These are phyloP conservation scores for Gerris buenoi DNA, from an alignment of 1,140 invertebrate genomes.

Conservation along the genomic window DNA sequence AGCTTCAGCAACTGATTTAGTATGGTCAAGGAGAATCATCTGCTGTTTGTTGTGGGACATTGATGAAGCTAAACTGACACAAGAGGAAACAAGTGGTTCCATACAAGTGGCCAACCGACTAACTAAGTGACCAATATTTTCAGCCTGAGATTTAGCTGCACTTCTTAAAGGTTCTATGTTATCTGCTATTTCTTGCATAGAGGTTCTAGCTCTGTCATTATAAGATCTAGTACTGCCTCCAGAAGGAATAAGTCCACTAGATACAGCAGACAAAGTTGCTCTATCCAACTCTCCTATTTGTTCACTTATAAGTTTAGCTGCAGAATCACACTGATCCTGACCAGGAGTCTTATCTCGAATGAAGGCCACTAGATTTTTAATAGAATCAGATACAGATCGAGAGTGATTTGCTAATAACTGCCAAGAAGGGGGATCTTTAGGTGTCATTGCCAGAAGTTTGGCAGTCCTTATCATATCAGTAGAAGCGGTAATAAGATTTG, in stretches of 20 bases:
- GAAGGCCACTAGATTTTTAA: conserved; percentile 80
- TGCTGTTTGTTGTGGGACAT: conserved; percentile 81
- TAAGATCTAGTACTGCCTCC: conserved; percentile 68
- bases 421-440: conserved; percentile 85
- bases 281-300: conserved; percentile 72
- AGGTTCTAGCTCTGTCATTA: conserved; percentile 59
- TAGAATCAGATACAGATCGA: conserved; percentile 88
- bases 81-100: conserved; percentile 65
- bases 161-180: conserved; percentile 63
- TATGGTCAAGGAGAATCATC: conserved; percentile 74
- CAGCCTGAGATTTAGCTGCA: conserved; percentile 79
- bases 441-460: conserved; percentile 73
- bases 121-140: conserved; percentile 80
- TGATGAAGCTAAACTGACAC: conserved; percentile 76
- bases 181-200: conserved; percentile 58
- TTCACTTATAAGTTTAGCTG: conserved; percentile 58
- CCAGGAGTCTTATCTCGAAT: conserved; percentile 91
- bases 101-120: conserved; percentile 67
- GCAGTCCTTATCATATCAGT: conserved; percentile 82
- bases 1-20: conserved; percentile 86
- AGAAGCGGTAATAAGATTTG: conserved; percentile 63
- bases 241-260: conserved; percentile 55
- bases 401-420: conserved; percentile 83
- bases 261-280: conserved; percentile 70
- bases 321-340: conserved; percentile 78